phyloP scores from a whole-genome alignment of 2,797 vertebrate genomes.

The Gymnopithys bicolor region DNA sequence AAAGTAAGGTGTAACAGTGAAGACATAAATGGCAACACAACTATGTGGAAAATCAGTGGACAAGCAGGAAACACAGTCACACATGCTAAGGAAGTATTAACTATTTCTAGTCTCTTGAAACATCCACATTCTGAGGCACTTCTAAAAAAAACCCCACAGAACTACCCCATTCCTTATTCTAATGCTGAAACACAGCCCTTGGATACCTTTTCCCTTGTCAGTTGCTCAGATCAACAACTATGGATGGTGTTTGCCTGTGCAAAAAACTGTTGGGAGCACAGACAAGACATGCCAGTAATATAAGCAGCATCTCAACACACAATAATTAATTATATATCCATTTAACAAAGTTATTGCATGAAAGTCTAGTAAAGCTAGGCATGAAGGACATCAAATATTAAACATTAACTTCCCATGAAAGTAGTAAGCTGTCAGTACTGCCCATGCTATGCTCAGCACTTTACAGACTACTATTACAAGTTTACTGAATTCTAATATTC shows the following conservation, averaged over 20 bases:
- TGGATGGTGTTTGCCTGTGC: neutral
- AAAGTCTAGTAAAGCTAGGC: neutral
- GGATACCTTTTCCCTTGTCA: neutral
- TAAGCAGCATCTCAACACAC: neutral
- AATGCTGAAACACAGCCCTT: neutral
- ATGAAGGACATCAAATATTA: neutral
- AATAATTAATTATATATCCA: neutral
- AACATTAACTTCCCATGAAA: neutral
- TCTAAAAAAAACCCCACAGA: neutral
- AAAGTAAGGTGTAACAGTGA: neutral
- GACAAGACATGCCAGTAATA: neutral
- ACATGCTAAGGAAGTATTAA: neutral
- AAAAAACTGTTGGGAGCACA: neutral
- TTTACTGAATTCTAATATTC: neutral
- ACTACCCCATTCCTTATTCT: neutral
- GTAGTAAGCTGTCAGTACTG: neutral
- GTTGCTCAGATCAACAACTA: neutral
- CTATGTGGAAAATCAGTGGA: neutral
- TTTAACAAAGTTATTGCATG: neutral
- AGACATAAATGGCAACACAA: neutral
- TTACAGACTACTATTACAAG: neutral
- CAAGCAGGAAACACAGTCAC: neutral
- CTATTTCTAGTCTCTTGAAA: neutral
- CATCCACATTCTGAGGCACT: neutral
- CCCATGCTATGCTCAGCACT: neutral